These are phyloP conservation scores for Exephanes ischioxanthus DNA, from an alignment of 2,888 invertebrate genomes.

Conservation along the genomic window DNA sequence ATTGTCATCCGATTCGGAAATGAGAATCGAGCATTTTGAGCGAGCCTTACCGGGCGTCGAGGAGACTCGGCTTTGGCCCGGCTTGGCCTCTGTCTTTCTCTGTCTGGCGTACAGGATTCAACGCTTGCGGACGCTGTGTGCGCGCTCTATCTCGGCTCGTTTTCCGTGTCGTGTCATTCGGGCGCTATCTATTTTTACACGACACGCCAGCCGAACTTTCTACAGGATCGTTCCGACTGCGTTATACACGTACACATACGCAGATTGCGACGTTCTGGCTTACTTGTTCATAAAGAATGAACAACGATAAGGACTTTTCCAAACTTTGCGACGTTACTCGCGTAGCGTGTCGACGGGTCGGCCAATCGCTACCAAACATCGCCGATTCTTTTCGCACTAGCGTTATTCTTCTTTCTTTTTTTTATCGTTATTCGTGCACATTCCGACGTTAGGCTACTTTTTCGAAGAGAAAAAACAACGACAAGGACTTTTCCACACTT, in stretches of 20 bases:
- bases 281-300: background rate
- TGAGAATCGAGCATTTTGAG: background rate
- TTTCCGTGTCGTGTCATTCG: conserved; percentile 62
- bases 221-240: conserved; percentile 55
- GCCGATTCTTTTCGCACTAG: no score
- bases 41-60: conserved; percentile 5
- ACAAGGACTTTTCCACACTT: background rate
- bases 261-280: background rate
- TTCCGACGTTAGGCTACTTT: background rate
- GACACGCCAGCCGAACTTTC: conserved; percentile 65
- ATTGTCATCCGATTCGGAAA: conserved; percentile 1
- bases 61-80: conserved; percentile 40
- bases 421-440: no score
- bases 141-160: conserved; percentile 48
- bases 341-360: background rate
- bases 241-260: background rate
- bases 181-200: conserved; percentile 68
- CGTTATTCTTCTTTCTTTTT: background rate
- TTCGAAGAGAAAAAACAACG: background rate
- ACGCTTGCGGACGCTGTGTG: conserved; percentile 52
- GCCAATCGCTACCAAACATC: no score
- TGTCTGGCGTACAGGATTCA: conserved; percentile 47
- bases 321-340: background rate
- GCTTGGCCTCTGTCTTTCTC: conserved; percentile 32
- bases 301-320: background rate